Percentiles rank a stretch among this genome's conserved stretches.
phyloP scores from a whole-genome alignment of 92 coral and sea anemone genomes.

The Montipora capitata region DNA sequence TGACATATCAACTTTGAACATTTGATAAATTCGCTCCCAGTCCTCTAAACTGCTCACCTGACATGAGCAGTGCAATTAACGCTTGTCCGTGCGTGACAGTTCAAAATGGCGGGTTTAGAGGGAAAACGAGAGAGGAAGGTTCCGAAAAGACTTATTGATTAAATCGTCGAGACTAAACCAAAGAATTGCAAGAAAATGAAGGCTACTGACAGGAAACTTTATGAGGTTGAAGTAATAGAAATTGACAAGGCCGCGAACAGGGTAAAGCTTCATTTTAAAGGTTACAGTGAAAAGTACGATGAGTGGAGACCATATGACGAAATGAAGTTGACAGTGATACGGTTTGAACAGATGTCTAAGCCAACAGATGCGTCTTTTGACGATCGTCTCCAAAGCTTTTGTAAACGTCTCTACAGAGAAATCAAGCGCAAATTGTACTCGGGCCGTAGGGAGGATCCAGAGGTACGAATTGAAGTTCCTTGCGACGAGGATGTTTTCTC shows the following conservation, averaged over 20 bases:
- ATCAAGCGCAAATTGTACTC: slow-evolving; percentile 63
- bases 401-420: too few species aligned
- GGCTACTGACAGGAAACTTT: slow-evolving; percentile 39
- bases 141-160: slow-evolving; percentile 48
- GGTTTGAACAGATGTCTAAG: slow-evolving; percentile 24
- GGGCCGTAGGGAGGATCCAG: slow-evolving; percentile 63
- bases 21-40: slow-evolving; percentile 27
- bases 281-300: slow-evolving; percentile 3
- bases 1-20: too few species aligned
- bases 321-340: slow-evolving; percentile 29
- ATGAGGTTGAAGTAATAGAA: slow-evolving; percentile 23
- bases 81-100: not conserved
- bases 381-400: slow-evolving; percentile 42
- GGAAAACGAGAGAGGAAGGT: slow-evolving; percentile 40
- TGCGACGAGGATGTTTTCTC: slow-evolving; percentile 49
- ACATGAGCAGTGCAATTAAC: slow-evolving; percentile 36
- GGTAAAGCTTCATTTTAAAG: slow-evolving; percentile 2
- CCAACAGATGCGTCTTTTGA: not conserved
- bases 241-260: not conserved
- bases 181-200: slow-evolving; percentile 41
- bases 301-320: slow-evolving; percentile 10
- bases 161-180: too few species aligned
- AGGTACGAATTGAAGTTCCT: slow-evolving; percentile 46
- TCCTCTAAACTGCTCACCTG: slow-evolving; percentile 11
- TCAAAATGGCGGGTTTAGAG: slow-evolving; percentile 57